phyloP scores from a whole-genome alignment of 2,888 invertebrate species.

The Drosophila meridionalis region DNA sequence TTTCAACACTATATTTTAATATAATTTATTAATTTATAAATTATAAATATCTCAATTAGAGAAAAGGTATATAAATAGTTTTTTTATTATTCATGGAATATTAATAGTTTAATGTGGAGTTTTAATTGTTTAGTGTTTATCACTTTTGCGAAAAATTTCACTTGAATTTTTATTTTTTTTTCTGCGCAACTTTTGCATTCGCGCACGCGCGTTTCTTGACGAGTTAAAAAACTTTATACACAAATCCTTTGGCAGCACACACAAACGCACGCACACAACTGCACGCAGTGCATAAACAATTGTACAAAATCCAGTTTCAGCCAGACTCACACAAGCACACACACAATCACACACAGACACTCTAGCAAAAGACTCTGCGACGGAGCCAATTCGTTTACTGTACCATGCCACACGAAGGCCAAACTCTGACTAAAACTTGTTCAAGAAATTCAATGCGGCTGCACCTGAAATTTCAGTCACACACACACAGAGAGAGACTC shows the following conservation, averaged over 20 bases:
- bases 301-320: slow-evolving; percentile 71
- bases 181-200: slow-evolving; percentile 6
- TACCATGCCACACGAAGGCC: slow-evolving; percentile 85
- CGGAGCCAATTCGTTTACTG: slow-evolving; percentile 76
- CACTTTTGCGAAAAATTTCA: background rate
- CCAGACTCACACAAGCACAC: slow-evolving; percentile 19
- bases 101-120: background rate
- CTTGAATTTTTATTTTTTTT: background rate
- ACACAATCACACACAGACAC: slow-evolving; percentile 9
- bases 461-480: slow-evolving; percentile 73
- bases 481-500: slow-evolving; percentile 34
- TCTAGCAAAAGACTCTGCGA: slow-evolving; percentile 42
- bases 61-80: no score
- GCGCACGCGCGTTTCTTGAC: slow-evolving; percentile 49
- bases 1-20: background rate
- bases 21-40: background rate
- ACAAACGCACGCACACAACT: slow-evolving; percentile 44
- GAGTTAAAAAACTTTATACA: slow-evolving; percentile 42
- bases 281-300: slow-evolving; percentile 56
- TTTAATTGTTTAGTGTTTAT: background rate
- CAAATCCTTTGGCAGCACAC: slow-evolving; percentile 55
- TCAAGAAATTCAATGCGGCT: slow-evolving; percentile 78
- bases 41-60: background rate
- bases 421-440: slow-evolving; percentile 85
- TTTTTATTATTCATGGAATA: background rate